phyloP scores from a whole-genome alignment of 2,888 invertebrate genomes.

The Netelia inedita region DNA sequence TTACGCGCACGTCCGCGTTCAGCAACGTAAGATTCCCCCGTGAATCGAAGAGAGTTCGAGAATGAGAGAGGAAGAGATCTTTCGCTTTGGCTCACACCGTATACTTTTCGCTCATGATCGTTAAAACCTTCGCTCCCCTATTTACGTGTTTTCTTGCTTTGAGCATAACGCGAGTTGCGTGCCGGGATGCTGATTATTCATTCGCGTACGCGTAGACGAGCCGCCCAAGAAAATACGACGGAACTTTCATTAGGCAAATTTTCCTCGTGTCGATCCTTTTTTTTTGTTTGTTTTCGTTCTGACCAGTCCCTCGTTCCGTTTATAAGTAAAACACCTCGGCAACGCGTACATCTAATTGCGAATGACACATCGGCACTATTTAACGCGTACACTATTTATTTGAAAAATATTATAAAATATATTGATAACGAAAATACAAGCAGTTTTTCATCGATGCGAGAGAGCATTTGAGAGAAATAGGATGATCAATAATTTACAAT shows the following conservation, averaged over 20 bases:
- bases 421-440: no score
- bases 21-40: slow-evolving; percentile 37
- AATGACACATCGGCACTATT: not conserved
- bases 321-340: not conserved
- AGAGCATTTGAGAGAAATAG: no score
- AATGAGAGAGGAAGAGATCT: slow-evolving; percentile 13
- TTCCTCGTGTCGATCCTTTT: slow-evolving; percentile 21
- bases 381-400: not conserved
- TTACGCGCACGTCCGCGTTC: slow-evolving; percentile 60
- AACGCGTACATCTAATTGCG: not conserved
- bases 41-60: slow-evolving; percentile 17
- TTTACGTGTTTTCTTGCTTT: slow-evolving; percentile 61
- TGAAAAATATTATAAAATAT: no score
- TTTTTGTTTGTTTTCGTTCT: not conserved
- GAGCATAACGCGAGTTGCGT: slow-evolving; percentile 59
- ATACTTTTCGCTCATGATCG: slow-evolving; percentile 64
- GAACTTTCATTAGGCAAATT: slow-evolving; percentile 59
- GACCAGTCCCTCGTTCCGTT: slow-evolving; percentile 18
- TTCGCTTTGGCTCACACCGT: slow-evolving; percentile 55
- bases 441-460: no score
- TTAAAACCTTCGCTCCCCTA: slow-evolving; percentile 64
- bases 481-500: no score
- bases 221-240: slow-evolving; percentile 41
- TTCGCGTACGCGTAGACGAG: slow-evolving; percentile 45
- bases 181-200: slow-evolving; percentile 67